Conservation (phyloP, 2,113 vertebrate genomes). For the Syngnathus floridae region DNA sequence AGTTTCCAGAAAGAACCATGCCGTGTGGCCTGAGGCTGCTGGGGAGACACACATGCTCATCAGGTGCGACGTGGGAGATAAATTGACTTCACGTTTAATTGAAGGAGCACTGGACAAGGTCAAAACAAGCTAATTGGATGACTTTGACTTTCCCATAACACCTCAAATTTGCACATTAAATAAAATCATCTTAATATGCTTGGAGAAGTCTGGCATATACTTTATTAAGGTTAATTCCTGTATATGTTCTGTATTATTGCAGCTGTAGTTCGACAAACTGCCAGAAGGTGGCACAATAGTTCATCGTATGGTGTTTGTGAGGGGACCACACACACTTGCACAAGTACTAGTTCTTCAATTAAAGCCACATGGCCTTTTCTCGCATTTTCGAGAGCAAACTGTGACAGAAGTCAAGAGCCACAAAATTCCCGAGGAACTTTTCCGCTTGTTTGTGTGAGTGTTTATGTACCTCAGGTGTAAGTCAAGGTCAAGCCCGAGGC, state of each 20-base stretch:
- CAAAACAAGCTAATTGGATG: conserved; percentile 46
- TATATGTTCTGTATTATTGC: too few species aligned
- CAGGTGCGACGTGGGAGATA: conserved; percentile 54
- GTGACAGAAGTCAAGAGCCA: conserved; percentile 5
- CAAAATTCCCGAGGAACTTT: conserved; percentile 30
- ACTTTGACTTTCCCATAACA: conserved; percentile 9
- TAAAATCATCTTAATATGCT: neutral
- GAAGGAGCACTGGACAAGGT: conserved; percentile 4
- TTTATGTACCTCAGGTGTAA: conserved; percentile 11
- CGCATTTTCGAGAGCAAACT: conserved; percentile 15
- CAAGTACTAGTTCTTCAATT: too few species aligned
- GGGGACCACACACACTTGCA: too few species aligned
- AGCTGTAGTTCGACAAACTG: conserved; percentile 3
- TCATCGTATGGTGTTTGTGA: neutral
- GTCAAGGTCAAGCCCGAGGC: conserved; percentile 25
- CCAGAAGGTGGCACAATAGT: conserved; percentile 48
- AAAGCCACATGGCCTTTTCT: too few species aligned
- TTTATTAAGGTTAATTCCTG: too few species aligned
- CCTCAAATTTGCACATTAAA: neutral
- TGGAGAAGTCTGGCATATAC: neutral
- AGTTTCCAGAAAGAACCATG: conserved; percentile 54
- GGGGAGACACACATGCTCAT: conserved; percentile 10
- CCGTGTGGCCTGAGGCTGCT: conserved; percentile 39
- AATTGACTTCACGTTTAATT: conserved; percentile 44
- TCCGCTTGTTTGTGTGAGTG: conserved; percentile 20